Percentiles rank a stretch among this genome's conserved stretches.
Evolutionary conservation across 2,113 vertebrate genomes (phyloP).

Genomic region (Salvelinus alpinus): DNA sequence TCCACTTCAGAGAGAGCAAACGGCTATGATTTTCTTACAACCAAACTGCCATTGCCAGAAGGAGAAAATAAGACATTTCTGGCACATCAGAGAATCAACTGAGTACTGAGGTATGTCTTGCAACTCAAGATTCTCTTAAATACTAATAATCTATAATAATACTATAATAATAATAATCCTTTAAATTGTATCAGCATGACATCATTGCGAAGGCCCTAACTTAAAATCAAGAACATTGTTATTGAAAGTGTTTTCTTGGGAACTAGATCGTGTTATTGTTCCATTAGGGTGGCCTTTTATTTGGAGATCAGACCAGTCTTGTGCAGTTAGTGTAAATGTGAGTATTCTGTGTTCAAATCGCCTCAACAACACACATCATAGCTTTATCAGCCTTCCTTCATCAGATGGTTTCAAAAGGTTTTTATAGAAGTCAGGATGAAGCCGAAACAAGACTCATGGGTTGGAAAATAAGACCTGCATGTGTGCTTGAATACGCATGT

Average conservation of each 20-base stretch:
- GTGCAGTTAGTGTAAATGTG: constrained; percentile 14
- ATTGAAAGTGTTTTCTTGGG: constrained; percentile 28
- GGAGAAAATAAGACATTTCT: not conserved
- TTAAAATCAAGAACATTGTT: not conserved
- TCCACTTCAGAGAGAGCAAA: not conserved
- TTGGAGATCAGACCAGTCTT: constrained; percentile 31
- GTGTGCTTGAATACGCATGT: not conserved
- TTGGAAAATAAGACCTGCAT: not conserved
- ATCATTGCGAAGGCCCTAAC: constrained; percentile 1
- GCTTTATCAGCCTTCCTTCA: not conserved
- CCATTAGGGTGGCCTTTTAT: constrained; percentile 20
- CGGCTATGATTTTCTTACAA: not conserved
- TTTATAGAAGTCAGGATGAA: not conserved
- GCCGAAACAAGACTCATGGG: no score
- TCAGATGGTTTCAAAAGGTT: not conserved
- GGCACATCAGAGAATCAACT: not conserved
- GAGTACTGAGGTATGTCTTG: not conserved
- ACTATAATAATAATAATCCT: not conserved
- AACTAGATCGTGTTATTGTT: constrained; percentile 32
- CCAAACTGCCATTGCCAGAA: not conserved
- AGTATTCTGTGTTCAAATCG: not conserved
- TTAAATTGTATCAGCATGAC: constrained; percentile 1
- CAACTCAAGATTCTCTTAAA: not conserved
- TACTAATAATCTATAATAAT: not conserved
- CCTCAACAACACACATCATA: not conserved